Base-by-base conservation (phyloP, 2,888 invertebrate species). In the Melinaea marsaeus region DNA sequence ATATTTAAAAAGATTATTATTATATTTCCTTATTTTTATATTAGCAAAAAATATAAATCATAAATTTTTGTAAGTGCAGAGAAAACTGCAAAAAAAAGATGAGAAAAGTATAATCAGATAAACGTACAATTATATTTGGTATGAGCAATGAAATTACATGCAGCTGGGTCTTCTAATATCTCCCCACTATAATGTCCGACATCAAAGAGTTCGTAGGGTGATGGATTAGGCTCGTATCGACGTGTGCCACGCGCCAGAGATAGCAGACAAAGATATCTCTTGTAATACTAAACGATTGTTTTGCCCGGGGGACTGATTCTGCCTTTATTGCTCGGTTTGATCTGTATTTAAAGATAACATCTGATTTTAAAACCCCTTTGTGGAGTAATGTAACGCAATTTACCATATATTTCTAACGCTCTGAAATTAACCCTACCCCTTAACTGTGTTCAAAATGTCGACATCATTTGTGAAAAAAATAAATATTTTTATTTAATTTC, bases 141-240 rank as follows among this genome's bases (percentile, higher is more conserved):
- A 13, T 46, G 6, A 34, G 55, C 63, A 66, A 67, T 64, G 62
- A 64, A 67, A 64, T 62, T 58, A 64, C 64, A 59, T 67, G 62
- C 67, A 68, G 63, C 62, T 64, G 68, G 67, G 64, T 64, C 68
- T 71, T 71, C 72, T 73, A 75, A 74, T 74, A 76, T 73, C 72
- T 73, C 64, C 69, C 71, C 71, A 69, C 76, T 71, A 79, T 79
- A 79, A 80, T 81, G 76, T 76, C 75, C 70, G 74, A 83, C 83
- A 82, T 87, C 86, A 88, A 87, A 87, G 85, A 85, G 83, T 83
- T 81, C 69, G 72, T 75, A 74, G 86, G 85, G 84, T 84, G 86
- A 86, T 83, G 83, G 86, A 88, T 86, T 85, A 84, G 77, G 73
- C 78, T 73, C 68, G 78, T 85, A 85, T 86, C 84, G 78, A 76